Conservation (phyloP, 2,113 vertebrate species). For the Trichechus manatus region DNA sequence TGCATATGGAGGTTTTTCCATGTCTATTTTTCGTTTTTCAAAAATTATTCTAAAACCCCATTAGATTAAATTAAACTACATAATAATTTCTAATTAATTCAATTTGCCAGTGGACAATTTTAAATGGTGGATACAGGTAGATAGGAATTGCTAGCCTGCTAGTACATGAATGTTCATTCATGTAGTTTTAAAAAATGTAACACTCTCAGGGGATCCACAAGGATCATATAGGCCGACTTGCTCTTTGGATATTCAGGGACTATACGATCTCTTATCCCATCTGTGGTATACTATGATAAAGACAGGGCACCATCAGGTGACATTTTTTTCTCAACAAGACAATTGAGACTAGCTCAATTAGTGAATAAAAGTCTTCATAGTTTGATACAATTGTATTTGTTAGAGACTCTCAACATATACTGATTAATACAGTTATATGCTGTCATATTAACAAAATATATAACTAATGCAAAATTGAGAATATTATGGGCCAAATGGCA, state of each 20-base stretch:
- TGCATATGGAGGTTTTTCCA: not conserved
- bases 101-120: not conserved
- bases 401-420: slow-evolving; percentile 76
- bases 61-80: slow-evolving; percentile 10
- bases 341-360: slow-evolving; percentile 69
- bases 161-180: not conserved
- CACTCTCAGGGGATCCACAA: not conserved
- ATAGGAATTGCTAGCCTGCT: not conserved
- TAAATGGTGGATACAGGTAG: not conserved
- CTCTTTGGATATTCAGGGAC: not conserved
- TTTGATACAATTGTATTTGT: slow-evolving; percentile 52
- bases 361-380: slow-evolving; percentile 67
- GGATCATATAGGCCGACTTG: not conserved
- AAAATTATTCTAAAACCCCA: slow-evolving; percentile 8
- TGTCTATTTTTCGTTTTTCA: slow-evolving; percentile 2
- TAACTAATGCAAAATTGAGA: slow-evolving; percentile 33
- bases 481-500: not conserved
- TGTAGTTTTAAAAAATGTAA: slow-evolving; percentile 7
- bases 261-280: not conserved
- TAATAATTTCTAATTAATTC: slow-evolving; percentile 54
- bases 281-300: slow-evolving; percentile 42
- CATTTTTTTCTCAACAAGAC: slow-evolving; percentile 38
- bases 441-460: slow-evolving; percentile 6
- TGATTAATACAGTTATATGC: not conserved
- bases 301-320: not conserved